Evolutionary conservation across 2,797 vertebrate species (phyloP).

Genomic region (Heteromormyrus szaboi): DNA sequence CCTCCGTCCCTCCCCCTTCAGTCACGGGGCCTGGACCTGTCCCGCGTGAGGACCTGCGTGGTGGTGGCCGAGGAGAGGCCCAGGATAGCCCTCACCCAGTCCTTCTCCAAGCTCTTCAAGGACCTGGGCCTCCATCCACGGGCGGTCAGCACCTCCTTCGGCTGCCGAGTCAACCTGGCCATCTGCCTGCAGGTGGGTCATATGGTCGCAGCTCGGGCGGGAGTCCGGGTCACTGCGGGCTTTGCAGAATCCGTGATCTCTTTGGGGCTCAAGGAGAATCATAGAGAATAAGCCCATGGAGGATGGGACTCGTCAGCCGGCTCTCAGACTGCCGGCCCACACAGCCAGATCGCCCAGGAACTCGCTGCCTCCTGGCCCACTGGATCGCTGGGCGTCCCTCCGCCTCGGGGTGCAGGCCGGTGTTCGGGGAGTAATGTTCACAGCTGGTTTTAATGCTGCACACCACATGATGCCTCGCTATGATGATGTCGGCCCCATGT

Average conservation of each 20-base stretch:
- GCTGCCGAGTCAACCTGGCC: slow-evolving; percentile 92
- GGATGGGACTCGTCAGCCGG: neutral
- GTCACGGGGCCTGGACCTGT: slow-evolving; percentile 91
- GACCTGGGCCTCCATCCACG: slow-evolving; percentile 89
- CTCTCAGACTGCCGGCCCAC: neutral
- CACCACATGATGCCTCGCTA: neutral
- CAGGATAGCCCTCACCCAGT: slow-evolving; percentile 83
- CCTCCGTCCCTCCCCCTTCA: slow-evolving; percentile 36
- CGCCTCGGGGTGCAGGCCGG: neutral
- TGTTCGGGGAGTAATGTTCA: neutral
- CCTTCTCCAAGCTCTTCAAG: slow-evolving; percentile 94
- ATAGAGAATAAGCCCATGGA: neutral
- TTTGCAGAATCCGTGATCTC: neutral
- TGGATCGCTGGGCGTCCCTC: neutral
- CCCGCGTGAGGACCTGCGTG: slow-evolving; percentile 90
- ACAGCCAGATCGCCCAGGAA: neutral
- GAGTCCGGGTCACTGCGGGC: neutral
- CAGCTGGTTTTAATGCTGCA: neutral
- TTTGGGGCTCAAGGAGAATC: neutral
- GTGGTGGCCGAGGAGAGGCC: slow-evolving; percentile 86
- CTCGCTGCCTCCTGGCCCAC: neutral
- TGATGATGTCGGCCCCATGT: neutral
- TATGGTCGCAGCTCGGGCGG: neutral
- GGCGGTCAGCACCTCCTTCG: slow-evolving; percentile 91
- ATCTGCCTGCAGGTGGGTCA: slow-evolving; percentile 89